Evolutionary conservation across 2,797 vertebrate genomes (phyloP).

Genomic region (Urocyon cinereoargenteus): DNA sequence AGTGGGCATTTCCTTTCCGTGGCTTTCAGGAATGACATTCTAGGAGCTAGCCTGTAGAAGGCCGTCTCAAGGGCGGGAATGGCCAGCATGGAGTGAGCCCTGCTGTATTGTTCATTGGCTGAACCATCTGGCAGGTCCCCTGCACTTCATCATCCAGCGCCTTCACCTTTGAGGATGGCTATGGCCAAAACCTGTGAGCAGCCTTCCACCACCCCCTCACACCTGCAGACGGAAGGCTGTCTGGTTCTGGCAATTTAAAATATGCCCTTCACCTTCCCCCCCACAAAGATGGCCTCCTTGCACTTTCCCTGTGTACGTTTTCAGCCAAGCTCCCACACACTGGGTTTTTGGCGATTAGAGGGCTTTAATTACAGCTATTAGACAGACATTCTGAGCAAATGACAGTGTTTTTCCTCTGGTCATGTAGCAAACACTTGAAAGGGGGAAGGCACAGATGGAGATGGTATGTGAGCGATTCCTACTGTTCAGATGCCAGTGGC

Average conservation of each 20-base stretch:
- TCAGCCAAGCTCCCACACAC: slow-evolving; percentile 45
- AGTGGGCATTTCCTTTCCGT: background rate
- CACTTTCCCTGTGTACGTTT: background rate
- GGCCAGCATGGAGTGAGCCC: background rate
- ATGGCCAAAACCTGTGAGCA: background rate
- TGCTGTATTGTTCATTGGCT: background rate
- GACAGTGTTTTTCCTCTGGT: slow-evolving; percentile 53
- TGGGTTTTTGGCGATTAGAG: slow-evolving; percentile 60
- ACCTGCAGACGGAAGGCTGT: background rate
- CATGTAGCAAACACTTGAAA: slow-evolving; percentile 50
- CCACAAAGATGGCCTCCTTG: background rate
- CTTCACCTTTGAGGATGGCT: background rate
- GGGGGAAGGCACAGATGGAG: background rate
- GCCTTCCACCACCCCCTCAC: background rate
- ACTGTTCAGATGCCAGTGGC: background rate
- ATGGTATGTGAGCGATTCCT: background rate
- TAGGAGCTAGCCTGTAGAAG: background rate
- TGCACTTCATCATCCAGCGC: background rate
- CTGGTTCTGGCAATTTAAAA: background rate
- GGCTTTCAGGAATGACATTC: background rate
- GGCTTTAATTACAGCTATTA: slow-evolving; percentile 72
- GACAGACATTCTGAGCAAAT: background rate
- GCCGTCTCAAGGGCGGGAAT: background rate
- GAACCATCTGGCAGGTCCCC: background rate
- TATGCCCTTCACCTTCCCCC: background rate